phyloP scores from a whole-genome alignment of 1,140 invertebrate genomes.

The Popillia japonica region DNA sequence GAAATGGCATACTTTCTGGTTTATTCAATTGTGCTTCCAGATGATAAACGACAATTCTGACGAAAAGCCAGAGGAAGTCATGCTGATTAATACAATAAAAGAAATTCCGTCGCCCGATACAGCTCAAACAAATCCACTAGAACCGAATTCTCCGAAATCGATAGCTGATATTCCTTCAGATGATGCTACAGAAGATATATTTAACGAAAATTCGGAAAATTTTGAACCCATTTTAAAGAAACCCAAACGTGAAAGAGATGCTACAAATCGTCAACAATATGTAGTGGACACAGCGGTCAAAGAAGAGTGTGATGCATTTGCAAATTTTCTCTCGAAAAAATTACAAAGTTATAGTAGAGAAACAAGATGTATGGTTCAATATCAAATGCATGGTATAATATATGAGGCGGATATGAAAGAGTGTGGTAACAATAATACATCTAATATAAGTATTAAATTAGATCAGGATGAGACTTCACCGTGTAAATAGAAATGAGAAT shows the following conservation, averaged over 20 bases:
- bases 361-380: background rate
- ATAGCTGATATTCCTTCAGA: background rate
- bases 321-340: background rate
- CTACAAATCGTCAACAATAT: background rate
- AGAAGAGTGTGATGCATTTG: background rate
- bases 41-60: background rate
- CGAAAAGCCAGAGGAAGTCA: background rate
- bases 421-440: slow-evolving; percentile 38
- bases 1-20: background rate
- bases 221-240: background rate
- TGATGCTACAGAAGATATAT: background rate
- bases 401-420: background rate
- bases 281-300: background rate
- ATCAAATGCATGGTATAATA: background rate
- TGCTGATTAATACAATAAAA: background rate
- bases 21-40: background rate
- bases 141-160: background rate
- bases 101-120: background rate
- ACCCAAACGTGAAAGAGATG: background rate
- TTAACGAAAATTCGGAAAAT: background rate
- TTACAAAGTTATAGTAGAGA: background rate
- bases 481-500: too few species aligned
- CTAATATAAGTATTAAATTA: too few species aligned
- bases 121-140: background rate
- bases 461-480: too few species aligned